phyloP scores from a whole-genome alignment of 2,797 vertebrate genomes.

The Myotis vivesi region DNA sequence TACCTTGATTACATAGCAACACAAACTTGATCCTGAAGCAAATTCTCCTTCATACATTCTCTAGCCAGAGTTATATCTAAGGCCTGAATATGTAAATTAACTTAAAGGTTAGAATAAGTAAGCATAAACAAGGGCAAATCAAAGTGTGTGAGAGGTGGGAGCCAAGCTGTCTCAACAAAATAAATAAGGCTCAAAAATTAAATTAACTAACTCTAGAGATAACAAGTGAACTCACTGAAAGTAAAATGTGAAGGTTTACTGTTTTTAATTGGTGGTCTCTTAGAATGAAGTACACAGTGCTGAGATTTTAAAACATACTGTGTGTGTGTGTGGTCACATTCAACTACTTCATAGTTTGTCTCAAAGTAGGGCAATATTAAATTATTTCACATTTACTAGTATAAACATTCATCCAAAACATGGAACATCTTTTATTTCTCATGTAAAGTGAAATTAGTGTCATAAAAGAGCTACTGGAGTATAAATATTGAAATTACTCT shows the following conservation, averaged over 20 bases:
- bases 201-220: not conserved
- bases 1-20: slow-evolving; percentile 5
- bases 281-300: not conserved
- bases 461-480: not conserved
- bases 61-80: not conserved
- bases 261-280: slow-evolving; percentile 35
- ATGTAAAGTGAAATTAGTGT: not conserved
- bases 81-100: slow-evolving; percentile 2
- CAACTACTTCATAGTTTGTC: not conserved
- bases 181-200: not conserved
- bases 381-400: not conserved
- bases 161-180: not conserved
- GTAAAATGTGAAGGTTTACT: slow-evolving; percentile 39
- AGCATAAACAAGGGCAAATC: not conserved
- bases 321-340: not conserved
- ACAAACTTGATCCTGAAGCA: slow-evolving; percentile 18
- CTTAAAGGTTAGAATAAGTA: not conserved
- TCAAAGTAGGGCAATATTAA: slow-evolving; percentile 40
- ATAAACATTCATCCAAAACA: not conserved
- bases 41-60: not conserved
- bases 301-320: not conserved
- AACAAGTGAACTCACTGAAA: not conserved
- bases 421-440: not conserved
- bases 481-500: slow-evolving; percentile 20
- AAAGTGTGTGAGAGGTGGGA: not conserved